Percentiles rank a stretch among this genome's conserved stretches.
Conservation (phyloP, 1,140 invertebrate species). For the Coptotermes formosanus region DNA sequence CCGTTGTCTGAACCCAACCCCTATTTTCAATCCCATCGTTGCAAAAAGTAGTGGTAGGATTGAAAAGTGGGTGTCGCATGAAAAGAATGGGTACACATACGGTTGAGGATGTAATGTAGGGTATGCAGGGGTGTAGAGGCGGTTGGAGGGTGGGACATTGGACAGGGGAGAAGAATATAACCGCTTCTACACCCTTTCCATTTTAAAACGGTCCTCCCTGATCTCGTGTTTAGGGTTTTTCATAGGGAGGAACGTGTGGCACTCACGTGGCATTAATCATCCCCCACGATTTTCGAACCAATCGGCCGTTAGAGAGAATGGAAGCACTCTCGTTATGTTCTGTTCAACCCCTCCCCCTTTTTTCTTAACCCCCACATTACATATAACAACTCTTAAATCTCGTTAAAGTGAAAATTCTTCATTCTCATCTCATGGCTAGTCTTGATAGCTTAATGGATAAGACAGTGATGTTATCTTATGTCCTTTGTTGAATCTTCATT, state of each 20-base stretch:
- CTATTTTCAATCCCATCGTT: neutral
- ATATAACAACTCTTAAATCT: conserved; percentile 20
- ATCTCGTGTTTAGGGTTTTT: conserved; percentile 15
- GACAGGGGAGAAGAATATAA: neutral
- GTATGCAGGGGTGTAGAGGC: conserved; percentile 3
- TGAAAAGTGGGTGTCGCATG: neutral
- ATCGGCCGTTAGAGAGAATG: conserved; percentile 29
- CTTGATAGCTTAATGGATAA: neutral
- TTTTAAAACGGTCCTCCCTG: conserved; percentile 15
- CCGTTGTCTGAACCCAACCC: neutral
- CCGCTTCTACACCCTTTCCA: conserved; percentile 9
- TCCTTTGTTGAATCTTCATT: neutral
- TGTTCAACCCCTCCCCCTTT: neutral
- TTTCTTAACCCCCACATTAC: neutral
- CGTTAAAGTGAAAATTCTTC: conserved; percentile 30
- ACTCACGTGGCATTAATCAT: conserved; percentile 32
- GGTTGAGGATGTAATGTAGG: conserved; percentile 3
- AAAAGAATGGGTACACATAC: conserved; percentile 7
- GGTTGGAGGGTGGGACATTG: neutral
- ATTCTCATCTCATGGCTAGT: neutral
- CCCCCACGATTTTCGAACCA: conserved; percentile 33
- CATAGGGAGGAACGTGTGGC: conserved; percentile 27
- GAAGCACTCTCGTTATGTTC: neutral
- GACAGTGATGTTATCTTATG: neutral
- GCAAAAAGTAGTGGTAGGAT: neutral